phyloP scores from a whole-genome alignment of 2,888 invertebrate species.

The Sycophila texana region DNA sequence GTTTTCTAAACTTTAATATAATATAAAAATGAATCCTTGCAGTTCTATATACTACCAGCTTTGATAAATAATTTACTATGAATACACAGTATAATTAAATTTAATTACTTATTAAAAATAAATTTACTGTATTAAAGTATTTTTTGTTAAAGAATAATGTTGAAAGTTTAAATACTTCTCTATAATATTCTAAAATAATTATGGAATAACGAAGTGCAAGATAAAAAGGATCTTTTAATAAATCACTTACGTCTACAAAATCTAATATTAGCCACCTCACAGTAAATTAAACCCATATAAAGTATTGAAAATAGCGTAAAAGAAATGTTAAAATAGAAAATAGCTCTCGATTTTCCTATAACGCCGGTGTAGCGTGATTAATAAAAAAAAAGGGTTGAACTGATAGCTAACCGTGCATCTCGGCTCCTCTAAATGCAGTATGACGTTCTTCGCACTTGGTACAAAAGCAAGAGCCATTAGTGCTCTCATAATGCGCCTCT shows the following conservation, averaged over 20 bases:
- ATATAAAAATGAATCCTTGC: too few species aligned
- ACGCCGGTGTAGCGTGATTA: not conserved
- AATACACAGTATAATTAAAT: too few species aligned
- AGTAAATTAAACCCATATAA: conserved; percentile 22
- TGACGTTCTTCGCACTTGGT: not conserved
- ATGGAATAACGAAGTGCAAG: too few species aligned
- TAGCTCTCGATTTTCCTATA: conserved; percentile 11
- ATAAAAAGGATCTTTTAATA: not conserved
- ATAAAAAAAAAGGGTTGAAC: not conserved
- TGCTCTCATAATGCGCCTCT: conserved; percentile 8
- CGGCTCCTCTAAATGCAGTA: not conserved
- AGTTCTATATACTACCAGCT: too few species aligned
- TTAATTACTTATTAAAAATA: too few species aligned
- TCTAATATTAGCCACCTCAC: not conserved
- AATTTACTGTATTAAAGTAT: too few species aligned
- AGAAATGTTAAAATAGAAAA: not conserved
- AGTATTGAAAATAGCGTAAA: not conserved
- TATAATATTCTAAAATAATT: too few species aligned
- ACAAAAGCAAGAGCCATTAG: conserved; percentile 4
- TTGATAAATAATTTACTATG: too few species aligned
- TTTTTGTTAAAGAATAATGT: too few species aligned
- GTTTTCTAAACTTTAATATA: too few species aligned
- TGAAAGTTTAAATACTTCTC: too few species aligned
- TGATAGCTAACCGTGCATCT: not conserved
- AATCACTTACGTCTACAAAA: not conserved